Base-by-base conservation (phyloP, 2,888 invertebrate species). In the Lottia gigantea region DNA sequence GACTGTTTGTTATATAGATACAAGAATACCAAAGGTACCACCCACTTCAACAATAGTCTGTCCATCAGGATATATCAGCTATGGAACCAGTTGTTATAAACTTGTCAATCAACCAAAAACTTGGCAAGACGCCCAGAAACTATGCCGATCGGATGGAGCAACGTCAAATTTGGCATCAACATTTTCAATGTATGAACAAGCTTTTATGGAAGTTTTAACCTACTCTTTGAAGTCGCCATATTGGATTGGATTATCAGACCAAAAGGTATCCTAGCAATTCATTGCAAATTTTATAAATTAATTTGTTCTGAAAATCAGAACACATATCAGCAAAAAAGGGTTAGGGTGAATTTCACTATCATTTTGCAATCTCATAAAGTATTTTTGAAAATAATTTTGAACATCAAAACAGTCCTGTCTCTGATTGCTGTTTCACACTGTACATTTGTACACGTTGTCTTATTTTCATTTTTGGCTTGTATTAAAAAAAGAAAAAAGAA, bases 201-300 rank as follows among this genome's bases (percentile, higher is more conserved):
- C 70, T 12, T 75, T 70, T 61, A 26, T 76, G 40, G 46, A 71
- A 23, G 25, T 67, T 55, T 25, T 64, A 25, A 47, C 61, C 25
- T 16, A 66, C 11, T 14, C 31, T 26, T 19, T 11, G 16, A 45
- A 67, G 31, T 46, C 47, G 23, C 40, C 25, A 3, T 45, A 63
- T 11, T 76, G 76, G 76, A 71, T 73, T 8, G 76, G 76, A 25
- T 66, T 76, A 16, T 65, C 61, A 12, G 65, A 70, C 64, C 19
- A 16, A 16, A 45, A 64, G 61, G 70, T 70, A 65, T n/a, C 7
- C 40, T 40, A 8, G 7, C 1, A 8, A 40, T 40, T 8, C 7
- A 40, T 40, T 8, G 7, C 11, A 40, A 40, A 40, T 40, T 1
- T 8, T 11, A 1, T 40, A 40, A 1, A 40, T 11, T 40, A 40